Evolutionary conservation across 2,113 vertebrate species (phyloP), one percentile per base, ranked within the genome.

Genomic region (Chaenogobius annularis): DNA sequence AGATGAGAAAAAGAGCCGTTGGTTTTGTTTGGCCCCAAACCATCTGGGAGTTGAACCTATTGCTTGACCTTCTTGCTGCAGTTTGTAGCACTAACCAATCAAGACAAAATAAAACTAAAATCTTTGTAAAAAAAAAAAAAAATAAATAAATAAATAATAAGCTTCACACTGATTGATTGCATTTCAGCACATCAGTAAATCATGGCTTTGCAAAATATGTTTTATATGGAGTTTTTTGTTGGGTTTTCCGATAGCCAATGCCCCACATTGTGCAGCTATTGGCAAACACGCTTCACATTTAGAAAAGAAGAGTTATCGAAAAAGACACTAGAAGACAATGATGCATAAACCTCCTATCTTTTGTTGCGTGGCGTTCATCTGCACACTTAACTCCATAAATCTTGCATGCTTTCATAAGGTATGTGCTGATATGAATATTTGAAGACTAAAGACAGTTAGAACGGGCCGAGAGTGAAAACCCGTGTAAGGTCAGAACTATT

Each of bases 351-450:
- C 17, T 20, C 35, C 19, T n/a, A 12, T 15, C 12, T 17, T 63
- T n/a, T 43, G 19, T 63, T 20, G 35, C 35, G 10, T 63, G 61
- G 35, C 17, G 8, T 63, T 40, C 43, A 47, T 66, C n/a, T 66
- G 64, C 19, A 65, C 59, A 62, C 59, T 17, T 62, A 37, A 31
- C 17, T n/a, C 31, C 19, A 63, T 63, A 40, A 63, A 63, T 63
- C 35, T 43, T 63, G 61, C 37, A 66, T 23, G 14, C n/a, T 66
- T 22, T 66, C 64, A 66, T 47, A 66, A 23, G 40, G 64, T 66
- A 66, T 66, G 44, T n/a, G 7, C 43, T 47, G 40, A 13, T 20
- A 66, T 66, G 44, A 66, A 66, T 47, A 46, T 47, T 66, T 44
- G n/a, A 66, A 66, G 12, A 46, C 43, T 46, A 23, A 35, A 23